phyloP scores from a whole-genome alignment of 2,888 invertebrate species.

The Macrosiphum euphorbiae region DNA sequence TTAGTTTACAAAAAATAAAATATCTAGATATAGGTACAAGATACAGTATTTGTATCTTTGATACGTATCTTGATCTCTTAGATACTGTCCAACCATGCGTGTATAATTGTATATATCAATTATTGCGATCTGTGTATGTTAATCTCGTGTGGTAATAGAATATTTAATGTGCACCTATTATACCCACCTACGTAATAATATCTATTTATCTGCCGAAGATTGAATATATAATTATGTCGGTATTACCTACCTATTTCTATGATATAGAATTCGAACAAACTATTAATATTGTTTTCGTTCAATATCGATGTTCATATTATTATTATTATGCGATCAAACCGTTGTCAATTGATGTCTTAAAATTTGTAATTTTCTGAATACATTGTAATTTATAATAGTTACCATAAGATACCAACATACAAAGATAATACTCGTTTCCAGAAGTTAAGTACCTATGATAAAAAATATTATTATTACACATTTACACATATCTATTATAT shows the following conservation, averaged over 20 bases:
- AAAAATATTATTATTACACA: too few relatives aligned
- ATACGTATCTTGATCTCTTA: neutral
- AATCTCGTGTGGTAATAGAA: neutral
- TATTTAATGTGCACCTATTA: neutral
- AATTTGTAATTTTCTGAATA: neutral
- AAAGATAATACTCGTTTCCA: too few relatives aligned
- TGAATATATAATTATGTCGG: neutral
- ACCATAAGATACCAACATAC: too few relatives aligned
- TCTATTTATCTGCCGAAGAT: neutral
- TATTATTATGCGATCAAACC: neutral
- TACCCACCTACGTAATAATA: neutral
- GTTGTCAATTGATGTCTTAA: neutral
- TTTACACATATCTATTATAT: too few relatives aligned
- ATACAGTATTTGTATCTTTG: neutral
- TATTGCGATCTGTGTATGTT: neutral
- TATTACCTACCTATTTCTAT: neutral
- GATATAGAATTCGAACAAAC: neutral
- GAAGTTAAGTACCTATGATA: too few relatives aligned
- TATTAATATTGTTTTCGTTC: neutral
- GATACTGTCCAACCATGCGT: neutral
- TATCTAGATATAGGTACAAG: neutral
- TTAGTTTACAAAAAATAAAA: neutral
- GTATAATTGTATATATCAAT: neutral
- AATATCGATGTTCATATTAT: neutral
- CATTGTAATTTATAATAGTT: neutral